Conservation (phyloP, 2,113 vertebrate species). For the Mugil cephalus region DNA sequence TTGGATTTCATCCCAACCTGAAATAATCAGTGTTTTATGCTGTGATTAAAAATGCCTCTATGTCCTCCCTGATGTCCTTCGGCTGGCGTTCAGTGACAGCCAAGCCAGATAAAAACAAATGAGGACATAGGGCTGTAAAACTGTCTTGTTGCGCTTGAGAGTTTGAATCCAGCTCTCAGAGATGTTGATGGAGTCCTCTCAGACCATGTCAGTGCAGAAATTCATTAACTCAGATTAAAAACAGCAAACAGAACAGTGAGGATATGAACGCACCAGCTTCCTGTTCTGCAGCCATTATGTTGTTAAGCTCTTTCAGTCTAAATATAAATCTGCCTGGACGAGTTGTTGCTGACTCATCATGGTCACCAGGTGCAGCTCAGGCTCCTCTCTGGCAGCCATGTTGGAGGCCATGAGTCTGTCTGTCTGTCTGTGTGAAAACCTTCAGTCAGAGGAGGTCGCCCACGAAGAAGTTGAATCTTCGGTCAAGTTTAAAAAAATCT, state of each 20-base stretch:
- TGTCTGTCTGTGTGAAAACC: too few species aligned
- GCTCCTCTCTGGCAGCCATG: not conserved
- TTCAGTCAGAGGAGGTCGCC: too few species aligned
- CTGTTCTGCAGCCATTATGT: conserved; percentile 21
- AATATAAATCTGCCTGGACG: conserved; percentile 12
- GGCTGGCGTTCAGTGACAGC: not conserved
- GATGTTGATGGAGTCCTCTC: too few species aligned
- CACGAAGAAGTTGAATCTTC: too few species aligned
- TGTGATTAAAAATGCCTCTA: conserved; percentile 22
- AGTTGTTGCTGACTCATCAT: not conserved
- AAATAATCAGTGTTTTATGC: conserved; percentile 11
- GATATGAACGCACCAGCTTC: too few species aligned
- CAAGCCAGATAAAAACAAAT: not conserved
- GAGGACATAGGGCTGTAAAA: not conserved
- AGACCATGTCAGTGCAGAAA: too few species aligned
- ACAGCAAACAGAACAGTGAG: too few species aligned
- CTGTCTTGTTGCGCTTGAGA: not conserved
- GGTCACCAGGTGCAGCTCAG: not conserved
- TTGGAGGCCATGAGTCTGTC: not conserved
- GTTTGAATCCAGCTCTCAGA: too few species aligned
- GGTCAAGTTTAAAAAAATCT: too few species aligned
- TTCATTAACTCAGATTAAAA: too few species aligned
- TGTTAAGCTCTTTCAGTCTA: conserved; percentile 20
- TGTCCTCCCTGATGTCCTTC: conserved; percentile 4
- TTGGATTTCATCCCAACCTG: too few species aligned